Conservation (phyloP, 2,888 invertebrate genomes). For the Melolontha melolontha region DNA sequence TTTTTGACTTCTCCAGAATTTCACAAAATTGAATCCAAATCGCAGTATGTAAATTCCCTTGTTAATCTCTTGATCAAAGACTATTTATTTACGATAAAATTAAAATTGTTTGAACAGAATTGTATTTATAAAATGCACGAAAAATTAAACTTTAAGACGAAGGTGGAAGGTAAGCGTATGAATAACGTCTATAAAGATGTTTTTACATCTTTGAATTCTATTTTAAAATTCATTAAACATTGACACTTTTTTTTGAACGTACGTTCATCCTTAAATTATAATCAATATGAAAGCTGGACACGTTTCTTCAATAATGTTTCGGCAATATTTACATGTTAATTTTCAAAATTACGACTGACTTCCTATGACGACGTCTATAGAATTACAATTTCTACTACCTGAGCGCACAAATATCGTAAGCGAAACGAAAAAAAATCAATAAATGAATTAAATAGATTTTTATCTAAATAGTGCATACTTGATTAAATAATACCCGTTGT, state of each 20-base stretch:
- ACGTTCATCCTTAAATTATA: conserved; percentile 19
- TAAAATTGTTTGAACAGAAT: no score
- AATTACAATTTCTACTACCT: conserved; percentile 21
- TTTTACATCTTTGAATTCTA: not conserved
- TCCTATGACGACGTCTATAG: conserved; percentile 12
- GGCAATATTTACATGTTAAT: conserved; percentile 30
- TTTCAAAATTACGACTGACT: conserved; percentile 23
- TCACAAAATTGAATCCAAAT: no score
- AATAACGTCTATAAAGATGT: not conserved
- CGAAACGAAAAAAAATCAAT: not conserved
- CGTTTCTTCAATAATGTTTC: conserved; percentile 24
- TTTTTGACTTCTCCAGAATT: no score
- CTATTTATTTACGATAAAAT: no score
- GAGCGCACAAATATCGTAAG: conserved; percentile 1
- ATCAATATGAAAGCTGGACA: conserved; percentile 21
- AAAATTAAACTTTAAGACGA: not conserved
- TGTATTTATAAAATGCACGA: not conserved
- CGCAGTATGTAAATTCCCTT: no score
- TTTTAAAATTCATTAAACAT: conserved; percentile 17
- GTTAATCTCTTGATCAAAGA: no score
- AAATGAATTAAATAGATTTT: no score
- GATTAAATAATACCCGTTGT: no score
- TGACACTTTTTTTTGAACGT: not conserved
- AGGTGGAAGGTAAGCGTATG: no score
- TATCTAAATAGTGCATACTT: no score